Evolutionary conservation across 2,888 invertebrate species (phyloP), one percentile per base, ranked within the genome.

Genomic region (Stomorhina lunata): DNA sequence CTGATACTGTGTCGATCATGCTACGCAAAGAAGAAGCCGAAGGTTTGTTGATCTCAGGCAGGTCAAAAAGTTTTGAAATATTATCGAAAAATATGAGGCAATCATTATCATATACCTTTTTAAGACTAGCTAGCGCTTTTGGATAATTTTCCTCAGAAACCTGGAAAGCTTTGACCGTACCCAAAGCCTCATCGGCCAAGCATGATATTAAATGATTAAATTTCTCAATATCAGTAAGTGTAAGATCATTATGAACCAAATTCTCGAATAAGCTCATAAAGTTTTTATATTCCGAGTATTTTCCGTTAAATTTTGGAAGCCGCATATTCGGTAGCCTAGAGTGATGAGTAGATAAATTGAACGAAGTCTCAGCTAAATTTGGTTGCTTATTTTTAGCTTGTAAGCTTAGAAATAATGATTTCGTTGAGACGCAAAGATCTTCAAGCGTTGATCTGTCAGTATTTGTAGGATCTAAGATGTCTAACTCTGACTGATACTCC

Each of bases 61-160:
- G 53, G 50, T 84, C 73, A 20, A 79, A 81, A 22, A 84, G 77
- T 29, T 61, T 80, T 17, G 75, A 68, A 43, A 83, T 59, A 43
- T 69, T 80, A 43, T 84, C 80, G 32, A 76, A 83, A 80, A 81
- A 83, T 68, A 84, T 81, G 9, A 79, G 40, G 48, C 76, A 76
- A 32, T 73, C 78, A 27, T 80, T 77, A 27, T 77, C 76, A 29
- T 80, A 83, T 10, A 71, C 71, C 40, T 22, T 50, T 27, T 83
- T 75, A 27, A 80, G 40, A 12, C 63, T 68, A 2, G 32, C 65
- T 40, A 75, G 32, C 9, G 81, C 78, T 53, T 84, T 84, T 22
- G 71, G 79, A 65, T 75, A 71, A 17, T 84, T 83, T 37, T 57
- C 27, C 29, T 77, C 80, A 0, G 80, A 53, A 2, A 83, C 69